These are phyloP conservation scores for Agrypnus murinus DNA, from an alignment of 2,888 invertebrate genomes.

Conservation along the genomic window DNA sequence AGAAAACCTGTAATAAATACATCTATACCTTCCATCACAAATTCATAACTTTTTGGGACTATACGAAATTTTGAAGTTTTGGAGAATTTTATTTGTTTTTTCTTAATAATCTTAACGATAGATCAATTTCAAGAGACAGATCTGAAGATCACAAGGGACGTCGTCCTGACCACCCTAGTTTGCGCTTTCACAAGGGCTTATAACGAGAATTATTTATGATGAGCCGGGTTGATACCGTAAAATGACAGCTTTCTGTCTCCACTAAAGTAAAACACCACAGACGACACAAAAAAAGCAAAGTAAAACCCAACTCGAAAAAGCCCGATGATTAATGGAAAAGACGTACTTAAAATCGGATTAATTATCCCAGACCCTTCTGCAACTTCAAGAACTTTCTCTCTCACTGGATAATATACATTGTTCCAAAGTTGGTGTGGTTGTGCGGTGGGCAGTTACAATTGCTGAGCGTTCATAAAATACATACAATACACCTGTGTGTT, in stretches of 20 bases:
- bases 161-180: conserved; percentile 39
- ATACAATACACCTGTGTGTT: background rate
- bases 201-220: conserved; percentile 56
- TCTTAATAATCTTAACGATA: conserved; percentile 22
- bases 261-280: conserved; percentile 32
- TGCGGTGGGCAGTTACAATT: background rate
- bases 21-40: too few species aligned
- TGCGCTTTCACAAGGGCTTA: conserved; percentile 41
- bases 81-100: conserved; percentile 2
- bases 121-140: conserved; percentile 26
- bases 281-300: conserved; percentile 31
- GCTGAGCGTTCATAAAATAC: conserved; percentile 1
- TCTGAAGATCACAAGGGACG: conserved; percentile 26
- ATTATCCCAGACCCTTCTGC: conserved; percentile 13
- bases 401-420: background rate
- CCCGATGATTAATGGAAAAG: conserved; percentile 31
- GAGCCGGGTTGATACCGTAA: conserved; percentile 54
- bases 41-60: too few species aligned
- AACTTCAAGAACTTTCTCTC: background rate
- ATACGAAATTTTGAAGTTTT: too few species aligned
- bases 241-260: conserved; percentile 50
- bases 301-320: conserved; percentile 28
- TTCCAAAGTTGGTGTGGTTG: background rate
- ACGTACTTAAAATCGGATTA: conserved; percentile 34
- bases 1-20: too few species aligned